Evolutionary conservation across 2,113 vertebrate genomes (phyloP), one percentile per base, ranked within the genome.

Genomic region (Gambusia holbrooki): DNA sequence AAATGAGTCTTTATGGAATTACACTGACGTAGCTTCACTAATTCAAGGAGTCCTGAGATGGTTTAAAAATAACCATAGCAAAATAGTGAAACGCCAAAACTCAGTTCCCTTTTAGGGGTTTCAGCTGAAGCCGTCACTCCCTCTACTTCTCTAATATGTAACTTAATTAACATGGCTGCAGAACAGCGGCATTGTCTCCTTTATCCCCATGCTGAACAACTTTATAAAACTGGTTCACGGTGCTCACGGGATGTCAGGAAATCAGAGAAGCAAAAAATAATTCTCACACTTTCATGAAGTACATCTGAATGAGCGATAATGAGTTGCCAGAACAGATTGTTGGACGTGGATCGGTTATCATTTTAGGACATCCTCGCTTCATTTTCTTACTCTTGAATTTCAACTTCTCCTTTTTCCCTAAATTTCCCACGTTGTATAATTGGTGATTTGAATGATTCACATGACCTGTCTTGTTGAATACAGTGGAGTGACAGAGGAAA

Each of bases 171-270:
- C 77, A 83, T 83, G 82, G 45, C 70, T 66, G 27, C 2, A 28
- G 60, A 70, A 30, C 81, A 70, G 68, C 82, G 69, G 76, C 70
- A 76, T 85, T 79, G 84, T 77, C 69, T 66, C 88, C 70, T 84
- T 69, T 48, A 83, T 85, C 77, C 76, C 60, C 61, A 54, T 27
- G 35, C 73, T 60, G 69, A 63, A 78, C 86, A 88, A 88, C 74
- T 86, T 84, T 64, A 82, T 75, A 8, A 83, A 88, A 90, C 17
- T 88, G 71, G 79, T 68, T 88, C 79, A 92, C 48, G 69, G 45
- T 68, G 64, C 79, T 66, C 68, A 68, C 77, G 10, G 0, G 37
- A 75, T 82, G 87, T 88, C 81, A 86, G 74, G 71, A 66, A 71
- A 61, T 70, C 5, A 5, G 45, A 67, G 69, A 72, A 40, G 45